phyloP scores from a whole-genome alignment of 1,140 invertebrate species.

The Anastrepha ludens region DNA sequence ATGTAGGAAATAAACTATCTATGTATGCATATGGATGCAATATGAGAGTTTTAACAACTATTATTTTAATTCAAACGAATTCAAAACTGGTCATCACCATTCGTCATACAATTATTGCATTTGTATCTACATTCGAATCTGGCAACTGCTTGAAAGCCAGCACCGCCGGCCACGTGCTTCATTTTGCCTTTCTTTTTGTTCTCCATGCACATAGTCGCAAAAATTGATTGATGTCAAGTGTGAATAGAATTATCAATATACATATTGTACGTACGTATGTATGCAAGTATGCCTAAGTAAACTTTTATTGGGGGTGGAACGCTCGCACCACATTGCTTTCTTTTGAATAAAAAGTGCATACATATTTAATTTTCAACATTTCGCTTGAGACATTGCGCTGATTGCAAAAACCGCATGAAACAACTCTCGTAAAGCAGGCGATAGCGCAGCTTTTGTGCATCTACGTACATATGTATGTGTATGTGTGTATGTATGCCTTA shows the following conservation, averaged over 20 bases:
- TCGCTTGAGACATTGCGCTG: too few species aligned
- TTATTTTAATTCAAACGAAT: conserved; percentile 17
- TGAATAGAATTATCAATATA: neutral
- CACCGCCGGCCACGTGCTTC: neutral
- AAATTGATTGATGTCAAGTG: neutral
- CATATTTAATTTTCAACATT: too few species aligned
- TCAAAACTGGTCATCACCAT: conserved; percentile 4
- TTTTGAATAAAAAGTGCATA: too few species aligned
- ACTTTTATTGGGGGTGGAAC: neutral
- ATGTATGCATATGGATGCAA: conserved; percentile 1
- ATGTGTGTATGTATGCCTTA: too few species aligned
- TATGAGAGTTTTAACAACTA: neutral
- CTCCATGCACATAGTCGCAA: neutral
- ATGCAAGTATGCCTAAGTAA: too few species aligned
- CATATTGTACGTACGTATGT: neutral
- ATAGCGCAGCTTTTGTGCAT: too few species aligned
- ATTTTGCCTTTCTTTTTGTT: neutral
- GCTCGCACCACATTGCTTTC: too few species aligned
- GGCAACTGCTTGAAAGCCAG: too few species aligned
- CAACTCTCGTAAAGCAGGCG: too few species aligned
- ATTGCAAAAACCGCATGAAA: too few species aligned
- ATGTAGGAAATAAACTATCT: neutral
- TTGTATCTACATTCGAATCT: neutral
- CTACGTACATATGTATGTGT: too few species aligned
- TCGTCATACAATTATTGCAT: neutral